phyloP scores from a whole-genome alignment of 2,888 invertebrate species.

The Chironomus riparius region DNA sequence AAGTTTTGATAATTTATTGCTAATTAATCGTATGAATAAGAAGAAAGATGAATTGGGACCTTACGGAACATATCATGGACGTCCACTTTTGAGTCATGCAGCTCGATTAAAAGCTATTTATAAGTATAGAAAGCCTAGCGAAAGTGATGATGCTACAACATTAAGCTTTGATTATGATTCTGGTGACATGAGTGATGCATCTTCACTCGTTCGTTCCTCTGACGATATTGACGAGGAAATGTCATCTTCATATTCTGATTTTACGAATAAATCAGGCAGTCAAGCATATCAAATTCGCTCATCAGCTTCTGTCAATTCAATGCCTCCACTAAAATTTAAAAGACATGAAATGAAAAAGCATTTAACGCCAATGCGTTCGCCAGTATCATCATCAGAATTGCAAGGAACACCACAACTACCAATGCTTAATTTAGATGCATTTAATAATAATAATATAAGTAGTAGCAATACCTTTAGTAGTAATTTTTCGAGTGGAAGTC shows the following conservation, averaged over 20 bases:
- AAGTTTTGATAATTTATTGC: slow-evolving; percentile 16
- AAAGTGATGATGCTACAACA: slow-evolving; percentile 21
- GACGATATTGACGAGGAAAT: background rate
- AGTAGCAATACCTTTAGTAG: background rate
- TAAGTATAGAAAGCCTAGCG: slow-evolving; percentile 18
- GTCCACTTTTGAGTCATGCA: background rate
- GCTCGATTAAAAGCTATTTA: slow-evolving; percentile 7
- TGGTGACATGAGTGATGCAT: slow-evolving; percentile 15
- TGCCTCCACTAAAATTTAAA: background rate
- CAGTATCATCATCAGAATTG: background rate
- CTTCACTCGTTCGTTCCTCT: background rate
- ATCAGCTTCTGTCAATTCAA: slow-evolving; percentile 11
- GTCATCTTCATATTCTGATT: slow-evolving; percentile 14
- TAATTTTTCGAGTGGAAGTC: background rate
- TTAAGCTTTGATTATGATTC: slow-evolving; percentile 22
- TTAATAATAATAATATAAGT: background rate
- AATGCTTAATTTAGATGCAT: background rate
- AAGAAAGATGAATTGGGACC: background rate
- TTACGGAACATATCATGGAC: slow-evolving; percentile 22
- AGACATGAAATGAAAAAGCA: background rate
- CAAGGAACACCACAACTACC: background rate
- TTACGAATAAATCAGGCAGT: slow-evolving; percentile 6
- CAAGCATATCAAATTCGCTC: slow-evolving; percentile 3
- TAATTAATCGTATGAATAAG: slow-evolving; percentile 8
- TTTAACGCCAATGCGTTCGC: background rate